A percentile compares a stretch with the other conserved stretches of the same genome.
phyloP scores from a whole-genome alignment of 2,113 vertebrate species.

The Podilymbus podiceps region DNA sequence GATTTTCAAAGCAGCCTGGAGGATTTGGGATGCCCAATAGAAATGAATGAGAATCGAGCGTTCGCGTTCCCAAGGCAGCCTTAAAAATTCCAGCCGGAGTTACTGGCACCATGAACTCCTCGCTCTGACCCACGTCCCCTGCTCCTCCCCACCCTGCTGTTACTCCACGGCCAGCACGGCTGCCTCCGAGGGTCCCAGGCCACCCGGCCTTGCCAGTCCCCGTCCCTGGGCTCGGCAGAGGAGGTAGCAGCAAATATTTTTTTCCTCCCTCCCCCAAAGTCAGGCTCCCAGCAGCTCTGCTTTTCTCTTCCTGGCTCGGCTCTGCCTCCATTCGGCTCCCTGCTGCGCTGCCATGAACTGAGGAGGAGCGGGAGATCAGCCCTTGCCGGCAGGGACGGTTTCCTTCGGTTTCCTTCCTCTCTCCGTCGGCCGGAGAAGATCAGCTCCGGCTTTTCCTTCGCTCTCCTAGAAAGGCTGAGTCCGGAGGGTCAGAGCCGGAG shows the following conservation, averaged over 20 bases:
- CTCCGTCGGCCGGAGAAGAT: neutral
- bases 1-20: neutral
- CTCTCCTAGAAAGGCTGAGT: neutral
- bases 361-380: neutral
- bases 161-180: neutral
- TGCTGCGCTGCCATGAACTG: neutral
- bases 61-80: neutral
- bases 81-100: slow-evolving; percentile 14
- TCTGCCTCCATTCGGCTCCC: neutral
- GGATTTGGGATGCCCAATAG: neutral
- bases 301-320: neutral
- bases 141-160: neutral
- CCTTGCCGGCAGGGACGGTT: neutral
- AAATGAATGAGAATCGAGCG: neutral
- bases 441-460: neutral
- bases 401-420: neutral
- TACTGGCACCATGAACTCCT: neutral
- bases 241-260: neutral
- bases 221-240: neutral
- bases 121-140: neutral
- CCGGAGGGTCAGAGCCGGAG: neutral
- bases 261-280: neutral
- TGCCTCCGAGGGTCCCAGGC: neutral
- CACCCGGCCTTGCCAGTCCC: neutral
- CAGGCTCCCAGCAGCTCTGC: neutral